A percentile compares a stretch with the other conserved stretches of the same genome.
phyloP scores from a whole-genome alignment of 2,797 vertebrate genomes.

The Ctenochaetus hawaiiensis region DNA sequence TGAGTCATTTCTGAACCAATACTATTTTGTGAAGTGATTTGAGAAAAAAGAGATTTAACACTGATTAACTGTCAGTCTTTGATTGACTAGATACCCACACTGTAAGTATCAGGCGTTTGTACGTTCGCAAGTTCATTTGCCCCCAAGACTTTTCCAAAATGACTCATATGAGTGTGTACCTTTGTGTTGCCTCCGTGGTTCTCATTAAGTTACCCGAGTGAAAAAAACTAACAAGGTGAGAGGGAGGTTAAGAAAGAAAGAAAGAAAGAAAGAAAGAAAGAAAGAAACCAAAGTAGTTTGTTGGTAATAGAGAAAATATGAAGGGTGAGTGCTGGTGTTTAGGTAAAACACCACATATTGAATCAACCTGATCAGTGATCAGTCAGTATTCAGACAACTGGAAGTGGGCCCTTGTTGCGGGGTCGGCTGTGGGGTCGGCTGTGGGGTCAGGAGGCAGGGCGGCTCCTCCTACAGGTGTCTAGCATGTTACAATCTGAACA shows the following conservation, averaged over 20 bases:
- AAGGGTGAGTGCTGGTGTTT: background rate
- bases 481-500: no score
- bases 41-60: no score
- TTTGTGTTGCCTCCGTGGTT: background rate
- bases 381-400: no score
- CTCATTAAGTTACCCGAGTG: background rate
- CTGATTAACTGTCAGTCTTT: no score
- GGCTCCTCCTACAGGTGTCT: no score
- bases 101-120: background rate
- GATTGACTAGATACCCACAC: background rate
- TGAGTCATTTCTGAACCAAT: background rate
- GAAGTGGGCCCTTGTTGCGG: no score
- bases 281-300: background rate
- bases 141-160: conserved; percentile 13
- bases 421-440: no score
- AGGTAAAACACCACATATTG: no score
- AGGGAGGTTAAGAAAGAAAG: no score
- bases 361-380: no score
- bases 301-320: background rate
- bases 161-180: background rate
- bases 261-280: no score
- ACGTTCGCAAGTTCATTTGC: background rate
- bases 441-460: no score
- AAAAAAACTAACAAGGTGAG: background rate
- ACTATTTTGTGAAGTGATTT: background rate